Conservation (phyloP, 2,888 invertebrate genomes). For the Brachypterus glaber region DNA sequence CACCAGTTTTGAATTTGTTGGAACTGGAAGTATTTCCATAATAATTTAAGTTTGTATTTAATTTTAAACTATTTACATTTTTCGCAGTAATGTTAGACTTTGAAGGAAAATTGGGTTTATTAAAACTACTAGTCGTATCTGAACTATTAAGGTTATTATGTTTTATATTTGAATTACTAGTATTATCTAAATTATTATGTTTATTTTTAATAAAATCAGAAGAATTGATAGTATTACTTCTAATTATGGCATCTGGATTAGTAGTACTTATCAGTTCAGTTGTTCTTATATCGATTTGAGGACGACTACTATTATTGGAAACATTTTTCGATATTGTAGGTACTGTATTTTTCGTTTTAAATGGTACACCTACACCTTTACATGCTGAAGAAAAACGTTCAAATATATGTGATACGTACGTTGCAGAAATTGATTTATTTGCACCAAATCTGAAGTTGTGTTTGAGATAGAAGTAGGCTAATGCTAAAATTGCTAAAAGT, state of each 20-base stretch:
- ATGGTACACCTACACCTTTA: slow-evolving; percentile 29
- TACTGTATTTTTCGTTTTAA: slow-evolving; percentile 8
- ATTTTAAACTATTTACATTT: slow-evolving; percentile 11
- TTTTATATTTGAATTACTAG: slow-evolving; percentile 7
- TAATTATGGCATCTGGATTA: slow-evolving; percentile 47
- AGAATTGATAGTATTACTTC: slow-evolving; percentile 34
- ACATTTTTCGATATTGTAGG: slow-evolving; percentile 15
- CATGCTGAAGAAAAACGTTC: slow-evolving; percentile 35
- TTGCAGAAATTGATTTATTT: slow-evolving; percentile 42
- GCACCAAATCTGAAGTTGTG: slow-evolving; percentile 54
- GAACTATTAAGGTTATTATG: too few species aligned
- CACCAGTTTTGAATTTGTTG: slow-evolving; percentile 5
- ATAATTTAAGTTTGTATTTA: too few species aligned
- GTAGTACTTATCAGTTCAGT: slow-evolving; percentile 56
- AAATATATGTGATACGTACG: slow-evolving; percentile 44
- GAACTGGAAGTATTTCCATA: too few species aligned
- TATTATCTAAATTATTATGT: slow-evolving; percentile 12
- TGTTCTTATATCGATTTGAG: slow-evolving; percentile 48
- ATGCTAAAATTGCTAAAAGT: slow-evolving; percentile 53
- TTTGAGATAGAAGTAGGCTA: slow-evolving; percentile 66
- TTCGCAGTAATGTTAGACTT: slow-evolving; percentile 14
- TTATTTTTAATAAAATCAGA: slow-evolving; percentile 16
- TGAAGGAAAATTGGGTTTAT: too few species aligned
- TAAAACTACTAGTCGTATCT: too few species aligned
- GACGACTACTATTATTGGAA: slow-evolving; percentile 7